Conservation (phyloP, 1,140 invertebrate genomes). For the Lanistes nyassanus region DNA sequence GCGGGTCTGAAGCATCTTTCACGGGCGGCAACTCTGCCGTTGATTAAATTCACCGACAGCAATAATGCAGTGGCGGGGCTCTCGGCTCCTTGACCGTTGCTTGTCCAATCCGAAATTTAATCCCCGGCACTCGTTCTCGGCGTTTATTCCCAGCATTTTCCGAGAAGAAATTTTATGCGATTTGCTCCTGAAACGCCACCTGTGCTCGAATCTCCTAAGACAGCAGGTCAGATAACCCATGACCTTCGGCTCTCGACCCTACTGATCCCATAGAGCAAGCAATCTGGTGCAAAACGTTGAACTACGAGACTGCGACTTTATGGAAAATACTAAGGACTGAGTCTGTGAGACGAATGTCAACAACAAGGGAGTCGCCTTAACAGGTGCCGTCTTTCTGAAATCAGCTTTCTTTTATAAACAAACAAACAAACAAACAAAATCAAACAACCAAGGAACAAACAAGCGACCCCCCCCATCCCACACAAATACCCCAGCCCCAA, state of each 20-base stretch:
- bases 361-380: too few species aligned
- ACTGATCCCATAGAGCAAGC: neutral
- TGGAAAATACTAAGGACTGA: neutral
- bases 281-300: conserved; percentile 8
- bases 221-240: conserved; percentile 11
- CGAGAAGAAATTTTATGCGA: conserved; percentile 16
- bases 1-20: conserved; percentile 5
- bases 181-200: conserved; percentile 10
- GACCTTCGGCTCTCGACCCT: conserved; percentile 15
- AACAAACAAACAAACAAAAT: too few species aligned
- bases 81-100: conserved; percentile 10
- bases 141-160: conserved; percentile 2
- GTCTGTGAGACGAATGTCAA: too few species aligned
- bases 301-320: neutral
- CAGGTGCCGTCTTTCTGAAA: too few species aligned
- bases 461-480: too few species aligned
- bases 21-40: neutral
- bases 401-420: too few species aligned
- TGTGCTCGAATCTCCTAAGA: neutral
- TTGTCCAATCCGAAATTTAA: conserved; percentile 21
- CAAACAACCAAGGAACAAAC: too few species aligned
- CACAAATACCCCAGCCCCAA: too few species aligned
- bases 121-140: conserved; percentile 5
- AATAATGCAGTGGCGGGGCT: conserved; percentile 3
- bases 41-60: neutral